Evolutionary conservation across 2,113 vertebrate species (phyloP), one percentile per base, ranked within the genome.

Genomic region (Ellobius talpinus): DNA sequence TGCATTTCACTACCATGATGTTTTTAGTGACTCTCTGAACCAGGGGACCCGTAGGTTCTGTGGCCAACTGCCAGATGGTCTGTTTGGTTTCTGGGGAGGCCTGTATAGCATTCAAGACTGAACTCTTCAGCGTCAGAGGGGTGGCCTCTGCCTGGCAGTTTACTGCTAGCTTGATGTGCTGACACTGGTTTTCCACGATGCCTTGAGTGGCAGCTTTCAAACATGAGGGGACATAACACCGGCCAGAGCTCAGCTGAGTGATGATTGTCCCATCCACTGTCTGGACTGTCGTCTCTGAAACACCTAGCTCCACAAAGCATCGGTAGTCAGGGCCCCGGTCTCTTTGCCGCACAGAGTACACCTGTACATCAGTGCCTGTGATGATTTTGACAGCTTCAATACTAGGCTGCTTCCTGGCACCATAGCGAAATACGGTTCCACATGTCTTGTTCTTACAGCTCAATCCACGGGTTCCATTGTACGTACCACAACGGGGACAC

Each of bases 401-500:
- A 0, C 96, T 47, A 0, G 98, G 98, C 45, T 98, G 98, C n/a
- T 98, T 98, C 63, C 98, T 97, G 0, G 98, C 36, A 4, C 99
- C 99, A 0, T 98, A 98, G 2, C 99, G 98, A 97, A 99, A 99
- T 29, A 99, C 98, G 0, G 99, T 98, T 3, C 99, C 99, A 0
- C 99, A 99, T 0, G 97, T 99, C 97, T 99, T 99, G 98, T 99
- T 99, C 98, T 99, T 99, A 98, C 99, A 99, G 98, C 99, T 99
- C 68, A 99, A 98, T 3, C 99, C 99, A 0, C 99, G 99, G 24
- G 99, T 99, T 96, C 99, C 99, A 0, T 99, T 99, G 98, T 99
- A 99, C 5, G 99, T 98, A 85, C 99, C 99, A 0, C 99, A 99
- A 79, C 98, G 99, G 0, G 99, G 99, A 90, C 99, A 99, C 79